phyloP scores from a whole-genome alignment of 2,113 vertebrate species.

The Calidris pygmaea region DNA sequence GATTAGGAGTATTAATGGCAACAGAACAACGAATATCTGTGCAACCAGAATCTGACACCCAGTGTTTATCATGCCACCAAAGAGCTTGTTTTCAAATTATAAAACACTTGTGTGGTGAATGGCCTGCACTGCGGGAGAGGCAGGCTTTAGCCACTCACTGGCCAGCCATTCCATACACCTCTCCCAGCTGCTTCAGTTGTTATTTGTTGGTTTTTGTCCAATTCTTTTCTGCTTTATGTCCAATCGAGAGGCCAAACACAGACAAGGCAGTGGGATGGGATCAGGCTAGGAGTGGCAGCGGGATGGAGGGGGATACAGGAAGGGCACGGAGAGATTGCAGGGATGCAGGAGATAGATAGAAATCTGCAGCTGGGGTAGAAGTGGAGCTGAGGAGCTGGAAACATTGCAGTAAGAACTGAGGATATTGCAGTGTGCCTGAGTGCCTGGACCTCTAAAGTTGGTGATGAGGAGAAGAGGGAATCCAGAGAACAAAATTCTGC shows the following conservation, averaged over 20 bases:
- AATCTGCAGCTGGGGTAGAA: background rate
- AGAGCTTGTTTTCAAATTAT: background rate
- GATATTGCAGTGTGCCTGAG: background rate
- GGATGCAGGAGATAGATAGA: background rate
- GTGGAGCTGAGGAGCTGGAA: background rate
- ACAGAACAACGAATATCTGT: background rate
- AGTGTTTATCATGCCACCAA: background rate
- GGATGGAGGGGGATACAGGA: background rate
- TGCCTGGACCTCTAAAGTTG: background rate
- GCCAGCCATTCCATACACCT: fast-evolving
- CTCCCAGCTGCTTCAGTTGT: background rate
- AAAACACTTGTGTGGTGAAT: background rate
- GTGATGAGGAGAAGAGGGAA: background rate
- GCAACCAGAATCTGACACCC: background rate
- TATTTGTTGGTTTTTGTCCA: background rate
- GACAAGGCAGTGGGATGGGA: background rate
- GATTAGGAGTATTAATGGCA: background rate
- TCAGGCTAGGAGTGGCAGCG: fast-evolving
- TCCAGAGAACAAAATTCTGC: background rate
- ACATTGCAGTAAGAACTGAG: background rate
- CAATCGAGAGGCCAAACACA: background rate
- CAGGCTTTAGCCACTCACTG: fast-evolving
- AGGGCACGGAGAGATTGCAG: background rate
- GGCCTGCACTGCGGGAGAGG: background rate
- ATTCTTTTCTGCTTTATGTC: background rate